phyloP scores from a whole-genome alignment of 2,113 vertebrate genomes.

The Eclectus roratus region DNA sequence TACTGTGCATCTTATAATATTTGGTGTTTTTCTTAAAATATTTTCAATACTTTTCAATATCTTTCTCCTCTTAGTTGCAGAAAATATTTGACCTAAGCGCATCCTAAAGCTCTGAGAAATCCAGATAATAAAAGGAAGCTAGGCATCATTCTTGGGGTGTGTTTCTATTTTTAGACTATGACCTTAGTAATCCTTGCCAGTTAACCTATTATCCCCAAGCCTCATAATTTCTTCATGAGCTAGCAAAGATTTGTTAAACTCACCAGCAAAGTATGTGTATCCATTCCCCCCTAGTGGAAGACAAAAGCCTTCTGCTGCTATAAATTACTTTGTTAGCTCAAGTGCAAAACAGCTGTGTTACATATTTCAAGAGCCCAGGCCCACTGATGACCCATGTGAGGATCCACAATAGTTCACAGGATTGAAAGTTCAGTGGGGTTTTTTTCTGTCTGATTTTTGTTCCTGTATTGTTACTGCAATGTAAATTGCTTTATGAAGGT shows the following conservation, averaged over 20 bases:
- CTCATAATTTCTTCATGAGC: background rate
- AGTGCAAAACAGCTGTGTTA: background rate
- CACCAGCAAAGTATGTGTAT: background rate
- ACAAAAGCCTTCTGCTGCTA: constrained; percentile 1
- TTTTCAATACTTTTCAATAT: background rate
- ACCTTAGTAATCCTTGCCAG: background rate
- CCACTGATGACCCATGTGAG: background rate
- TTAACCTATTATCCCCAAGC: background rate
- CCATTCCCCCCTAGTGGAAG: constrained; percentile 59
- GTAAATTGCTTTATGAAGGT: background rate
- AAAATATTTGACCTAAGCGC: background rate
- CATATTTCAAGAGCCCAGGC: background rate
- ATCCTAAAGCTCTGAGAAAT: background rate
- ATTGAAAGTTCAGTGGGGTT: background rate
- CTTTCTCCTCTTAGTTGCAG: background rate
- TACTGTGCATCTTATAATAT: background rate
- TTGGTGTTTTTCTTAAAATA: background rate
- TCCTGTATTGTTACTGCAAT: background rate
- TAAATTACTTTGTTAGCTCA: background rate
- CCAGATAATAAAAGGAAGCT: background rate
- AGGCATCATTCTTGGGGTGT: background rate
- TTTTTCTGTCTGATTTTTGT: background rate
- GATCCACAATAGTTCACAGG: background rate
- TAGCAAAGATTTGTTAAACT: background rate
- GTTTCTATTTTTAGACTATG: background rate